Conservation (phyloP, 2,888 invertebrate genomes). For the Ephialtes manifestator region DNA sequence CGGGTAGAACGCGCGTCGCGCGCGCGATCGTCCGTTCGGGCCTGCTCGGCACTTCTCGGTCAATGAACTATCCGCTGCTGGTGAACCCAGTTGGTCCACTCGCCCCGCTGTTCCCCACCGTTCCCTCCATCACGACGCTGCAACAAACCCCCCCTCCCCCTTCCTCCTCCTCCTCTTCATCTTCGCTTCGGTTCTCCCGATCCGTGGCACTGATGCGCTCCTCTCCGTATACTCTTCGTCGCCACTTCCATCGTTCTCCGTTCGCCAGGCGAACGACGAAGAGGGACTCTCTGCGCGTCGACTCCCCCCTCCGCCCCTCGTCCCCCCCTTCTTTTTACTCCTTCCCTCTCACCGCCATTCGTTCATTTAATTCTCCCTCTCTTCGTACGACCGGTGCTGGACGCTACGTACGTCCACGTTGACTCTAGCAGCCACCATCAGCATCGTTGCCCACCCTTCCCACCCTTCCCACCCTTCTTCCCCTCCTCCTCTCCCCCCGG, state of each 20-base stretch:
- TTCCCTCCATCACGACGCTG: slow-evolving; percentile 51
- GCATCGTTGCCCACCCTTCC: slow-evolving; percentile 30
- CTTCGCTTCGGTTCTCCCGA: slow-evolving; percentile 30
- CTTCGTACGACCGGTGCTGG: slow-evolving; percentile 23
- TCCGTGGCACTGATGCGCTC: slow-evolving; percentile 30
- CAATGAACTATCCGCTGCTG: slow-evolving; percentile 85
- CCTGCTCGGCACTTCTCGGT: slow-evolving; percentile 83
- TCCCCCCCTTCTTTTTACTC: not conserved
- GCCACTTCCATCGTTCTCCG: slow-evolving; percentile 43
- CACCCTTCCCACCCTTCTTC: slow-evolving; percentile 61
- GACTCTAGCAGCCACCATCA: slow-evolving; percentile 58
- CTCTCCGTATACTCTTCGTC: slow-evolving; percentile 30
- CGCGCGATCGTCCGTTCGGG: slow-evolving; percentile 75
- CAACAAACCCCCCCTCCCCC: slow-evolving; percentile 38
- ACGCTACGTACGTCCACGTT: slow-evolving; percentile 25
- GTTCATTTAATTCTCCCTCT: slow-evolving; percentile 70
- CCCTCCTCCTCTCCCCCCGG: slow-evolving; percentile 34
- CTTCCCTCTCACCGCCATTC: slow-evolving; percentile 24
- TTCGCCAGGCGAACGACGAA: slow-evolving; percentile 59
- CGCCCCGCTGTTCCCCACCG: slow-evolving; percentile 74
- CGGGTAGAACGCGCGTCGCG: slow-evolving; percentile 57
- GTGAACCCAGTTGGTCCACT: slow-evolving; percentile 86
- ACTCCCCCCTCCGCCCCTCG: not conserved
- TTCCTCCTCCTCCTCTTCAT: slow-evolving; percentile 16
- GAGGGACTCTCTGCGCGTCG: slow-evolving; percentile 22